Conservation (phyloP, 2,113 vertebrate genomes). For the Tursiops truncatus region DNA sequence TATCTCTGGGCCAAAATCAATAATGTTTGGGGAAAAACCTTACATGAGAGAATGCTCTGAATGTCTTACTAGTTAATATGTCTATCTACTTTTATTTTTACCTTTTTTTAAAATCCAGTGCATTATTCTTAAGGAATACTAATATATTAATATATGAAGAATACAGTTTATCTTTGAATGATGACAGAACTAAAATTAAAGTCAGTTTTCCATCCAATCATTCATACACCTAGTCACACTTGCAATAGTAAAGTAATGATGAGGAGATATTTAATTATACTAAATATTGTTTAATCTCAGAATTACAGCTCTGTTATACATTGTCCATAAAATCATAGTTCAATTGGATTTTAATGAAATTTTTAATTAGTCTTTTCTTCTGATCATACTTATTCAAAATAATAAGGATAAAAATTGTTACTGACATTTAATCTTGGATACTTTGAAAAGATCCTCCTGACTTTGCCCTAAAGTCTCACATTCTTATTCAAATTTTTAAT, state of each 20-base stretch:
- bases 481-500: background rate
- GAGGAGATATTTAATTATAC: background rate
- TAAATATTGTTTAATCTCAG: background rate
- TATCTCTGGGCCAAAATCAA: conserved; percentile 80
- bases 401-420: background rate
- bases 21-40: conserved; percentile 63
- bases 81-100: conserved; percentile 63
- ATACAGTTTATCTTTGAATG: background rate
- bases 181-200: conserved; percentile 40
- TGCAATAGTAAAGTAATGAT: conserved; percentile 17
- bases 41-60: conserved; percentile 70
- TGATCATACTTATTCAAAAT: background rate
- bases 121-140: background rate
- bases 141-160: background rate
- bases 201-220: background rate
- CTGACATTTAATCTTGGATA: background rate
- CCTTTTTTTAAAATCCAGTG: background rate
- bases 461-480: background rate
- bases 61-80: conserved; percentile 77
- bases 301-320: background rate
- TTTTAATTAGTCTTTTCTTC: background rate
- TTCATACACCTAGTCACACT: background rate
- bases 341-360: conserved; percentile 27
- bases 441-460: background rate
- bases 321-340: background rate